Evolutionary conservation across 2,888 invertebrate species (phyloP), one percentile per base, ranked within the genome.

Genomic region (Diplazon laetatorius): DNA sequence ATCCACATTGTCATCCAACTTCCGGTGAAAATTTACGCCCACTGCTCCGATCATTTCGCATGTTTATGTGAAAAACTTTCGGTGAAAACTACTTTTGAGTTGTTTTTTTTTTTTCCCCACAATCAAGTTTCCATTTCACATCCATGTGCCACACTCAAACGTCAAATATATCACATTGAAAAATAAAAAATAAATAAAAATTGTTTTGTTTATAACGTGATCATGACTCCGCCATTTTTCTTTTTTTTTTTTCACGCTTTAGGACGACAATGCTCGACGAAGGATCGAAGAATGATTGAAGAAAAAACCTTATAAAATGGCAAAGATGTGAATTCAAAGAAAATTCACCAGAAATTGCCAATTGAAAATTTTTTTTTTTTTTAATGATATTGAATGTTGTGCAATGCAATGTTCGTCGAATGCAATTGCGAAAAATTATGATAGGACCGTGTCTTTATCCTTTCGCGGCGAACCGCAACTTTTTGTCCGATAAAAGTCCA

Each of bases 1-100:
- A 77, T 72, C 48, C 63, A 71, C 71, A 63, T 63, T 72, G 65
- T 70, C 48, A 60, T 80, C 57, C 44, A 46, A 37, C 42, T 10
- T 12, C 57, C 50, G 71, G 63, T 66, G n/a, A 76, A n/a, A n/a
- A n/a, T n/a, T n/a, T n/a, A n/a, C n/a, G n/a, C n/a, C n/a, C n/a
- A n/a, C n/a, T n/a, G n/a, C 48, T n/a, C 20, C 50, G 37, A 16
- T 50, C 52, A 5, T 39, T 62, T 44, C 48, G 18, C 62, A 18
- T 30, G 30, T 16, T 60, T 46, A 48, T 30, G 50, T 44, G 59
- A 37, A 42, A 62, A 59, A n/a, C 60, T 71, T 62, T 18, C 52
- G 44, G 55, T 50, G 73, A 50, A n/a, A n/a, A n/a, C n/a, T n/a
- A n/a, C n/a, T n/a, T n/a, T n/a, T n/a, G n/a, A n/a, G n/a, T n/a